Evolutionary conservation across 2,113 vertebrate species (phyloP).

Genomic region (Leucosticte australis): DNA sequence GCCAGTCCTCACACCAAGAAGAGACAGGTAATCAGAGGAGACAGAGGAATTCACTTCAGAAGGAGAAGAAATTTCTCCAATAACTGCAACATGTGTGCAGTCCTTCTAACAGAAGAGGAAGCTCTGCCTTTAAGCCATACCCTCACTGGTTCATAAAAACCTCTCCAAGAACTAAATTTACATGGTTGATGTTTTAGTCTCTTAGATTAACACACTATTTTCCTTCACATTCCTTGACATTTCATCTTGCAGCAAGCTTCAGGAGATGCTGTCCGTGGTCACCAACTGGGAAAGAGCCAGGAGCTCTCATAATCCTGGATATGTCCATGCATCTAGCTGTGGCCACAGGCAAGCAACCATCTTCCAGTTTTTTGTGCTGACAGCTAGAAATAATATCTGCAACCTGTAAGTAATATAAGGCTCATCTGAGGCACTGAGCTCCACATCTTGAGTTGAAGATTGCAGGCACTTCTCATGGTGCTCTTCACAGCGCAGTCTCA

Average conservation of each 20-base stretch:
- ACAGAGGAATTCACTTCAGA: neutral
- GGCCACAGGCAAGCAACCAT: neutral
- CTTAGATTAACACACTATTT: neutral
- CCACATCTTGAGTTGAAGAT: neutral
- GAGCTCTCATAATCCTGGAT: neutral
- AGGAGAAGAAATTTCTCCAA: neutral
- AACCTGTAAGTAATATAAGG: neutral
- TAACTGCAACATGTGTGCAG: accelerated
- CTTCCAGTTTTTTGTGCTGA: neutral
- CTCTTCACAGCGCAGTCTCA: neutral
- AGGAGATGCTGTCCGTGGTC: neutral
- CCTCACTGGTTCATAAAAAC: neutral
- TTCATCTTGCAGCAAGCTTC: neutral
- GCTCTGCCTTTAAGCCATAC: neutral
- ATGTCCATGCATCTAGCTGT: neutral
- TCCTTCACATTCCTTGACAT: neutral
- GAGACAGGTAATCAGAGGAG: neutral
- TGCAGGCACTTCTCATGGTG: neutral
- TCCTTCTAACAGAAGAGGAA: neutral
- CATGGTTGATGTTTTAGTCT: neutral
- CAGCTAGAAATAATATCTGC: neutral
- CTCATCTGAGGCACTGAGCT: neutral
- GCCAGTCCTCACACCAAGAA: neutral
- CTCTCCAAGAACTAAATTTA: neutral
- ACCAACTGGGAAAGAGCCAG: neutral